phyloP scores from a whole-genome alignment of 2,797 vertebrate species.

The Neopelma chrysocephalum region DNA sequence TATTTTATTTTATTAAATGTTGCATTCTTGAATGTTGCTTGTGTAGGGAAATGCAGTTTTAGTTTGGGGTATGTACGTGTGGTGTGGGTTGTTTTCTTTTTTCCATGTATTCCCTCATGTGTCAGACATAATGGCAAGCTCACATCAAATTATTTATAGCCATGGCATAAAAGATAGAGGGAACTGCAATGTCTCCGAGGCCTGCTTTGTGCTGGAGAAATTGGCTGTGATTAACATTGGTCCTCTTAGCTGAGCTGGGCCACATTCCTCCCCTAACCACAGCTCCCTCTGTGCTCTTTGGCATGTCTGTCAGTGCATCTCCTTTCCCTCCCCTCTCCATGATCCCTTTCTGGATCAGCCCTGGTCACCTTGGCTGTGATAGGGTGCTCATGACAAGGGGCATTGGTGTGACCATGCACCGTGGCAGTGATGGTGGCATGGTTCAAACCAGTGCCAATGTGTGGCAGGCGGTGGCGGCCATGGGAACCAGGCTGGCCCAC shows the following conservation, averaged over 20 bases:
- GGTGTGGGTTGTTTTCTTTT: background rate
- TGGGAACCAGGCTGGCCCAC: background rate
- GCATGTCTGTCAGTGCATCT: background rate
- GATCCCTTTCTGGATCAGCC: background rate
- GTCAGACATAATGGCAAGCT: background rate
- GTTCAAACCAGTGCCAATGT: background rate
- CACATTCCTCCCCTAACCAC: background rate
- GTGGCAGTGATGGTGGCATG: fast-evolving
- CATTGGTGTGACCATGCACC: fast-evolving
- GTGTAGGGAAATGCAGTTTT: background rate
- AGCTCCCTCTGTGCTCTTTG: background rate
- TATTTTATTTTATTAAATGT: background rate
- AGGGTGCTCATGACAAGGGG: background rate
- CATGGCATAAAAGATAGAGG: background rate
- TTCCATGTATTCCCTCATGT: background rate
- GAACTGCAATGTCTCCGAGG: background rate
- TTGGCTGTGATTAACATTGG: background rate
- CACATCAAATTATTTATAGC: background rate
- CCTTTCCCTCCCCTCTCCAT: background rate
- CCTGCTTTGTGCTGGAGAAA: background rate
- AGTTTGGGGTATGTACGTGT: background rate
- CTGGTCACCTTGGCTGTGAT: background rate
- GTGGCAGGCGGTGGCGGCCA: background rate
- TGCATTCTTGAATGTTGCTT: background rate
- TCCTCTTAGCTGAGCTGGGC: background rate